phyloP scores from a whole-genome alignment of 2,797 vertebrate species.

The Gallinago solitaria region DNA sequence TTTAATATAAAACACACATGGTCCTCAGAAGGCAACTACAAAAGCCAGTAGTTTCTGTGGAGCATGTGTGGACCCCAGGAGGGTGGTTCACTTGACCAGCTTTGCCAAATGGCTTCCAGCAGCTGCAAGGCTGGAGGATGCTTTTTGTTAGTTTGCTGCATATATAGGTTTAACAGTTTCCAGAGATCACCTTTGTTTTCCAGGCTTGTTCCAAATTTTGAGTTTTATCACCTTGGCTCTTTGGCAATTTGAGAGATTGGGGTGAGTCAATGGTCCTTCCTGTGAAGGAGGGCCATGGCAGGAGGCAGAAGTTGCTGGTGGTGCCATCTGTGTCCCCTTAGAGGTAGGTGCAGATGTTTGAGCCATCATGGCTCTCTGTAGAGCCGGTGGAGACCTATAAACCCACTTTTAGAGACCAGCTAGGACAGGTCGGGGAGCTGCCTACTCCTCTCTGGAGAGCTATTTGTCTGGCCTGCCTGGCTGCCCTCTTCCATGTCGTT shows the following conservation, averaged over 20 bases:
- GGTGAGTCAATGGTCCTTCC: not conserved
- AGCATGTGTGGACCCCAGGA: accelerated
- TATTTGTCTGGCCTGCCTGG: not conserved
- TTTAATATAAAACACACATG: accelerated
- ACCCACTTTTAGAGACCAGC: not conserved
- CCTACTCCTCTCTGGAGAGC: not conserved
- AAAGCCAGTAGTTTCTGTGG: not conserved
- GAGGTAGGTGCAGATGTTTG: not conserved
- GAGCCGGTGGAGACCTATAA: not conserved
- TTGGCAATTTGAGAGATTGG: accelerated
- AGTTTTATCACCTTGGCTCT: not conserved
- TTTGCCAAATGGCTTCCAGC: not conserved
- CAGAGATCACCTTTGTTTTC: not conserved
- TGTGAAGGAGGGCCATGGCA: accelerated
- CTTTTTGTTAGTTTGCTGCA: not conserved
- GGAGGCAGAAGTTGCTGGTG: not conserved
- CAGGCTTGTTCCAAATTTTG: not conserved
- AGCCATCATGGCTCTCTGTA: not conserved
- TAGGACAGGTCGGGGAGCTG: not conserved
- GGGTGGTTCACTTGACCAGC: accelerated
- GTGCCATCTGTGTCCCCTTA: accelerated
- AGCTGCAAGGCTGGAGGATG: accelerated
- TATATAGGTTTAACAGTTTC: accelerated
- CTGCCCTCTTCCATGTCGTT: accelerated
- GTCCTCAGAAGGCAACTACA: not conserved